A percentile compares a stretch with the other conserved stretches of the same genome.
Conservation (phyloP, 2,797 vertebrate species). For the Lithobates pipiens region DNA sequence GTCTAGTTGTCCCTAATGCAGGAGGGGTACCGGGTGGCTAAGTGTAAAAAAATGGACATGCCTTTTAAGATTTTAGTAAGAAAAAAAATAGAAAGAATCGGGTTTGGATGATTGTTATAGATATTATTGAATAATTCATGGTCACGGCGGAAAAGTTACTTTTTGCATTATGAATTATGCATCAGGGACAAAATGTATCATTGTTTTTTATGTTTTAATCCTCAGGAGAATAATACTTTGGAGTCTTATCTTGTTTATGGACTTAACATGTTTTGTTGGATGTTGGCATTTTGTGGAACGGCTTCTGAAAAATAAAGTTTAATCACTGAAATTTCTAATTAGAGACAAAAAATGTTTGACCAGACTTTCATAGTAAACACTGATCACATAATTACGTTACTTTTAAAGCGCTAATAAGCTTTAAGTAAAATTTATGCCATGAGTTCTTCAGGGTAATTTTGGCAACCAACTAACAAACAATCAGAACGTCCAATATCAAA, state of each 20-base stretch:
- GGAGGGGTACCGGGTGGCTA: not conserved
- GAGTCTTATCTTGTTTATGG: constrained; percentile 39
- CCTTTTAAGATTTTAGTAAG: not conserved
- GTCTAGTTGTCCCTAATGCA: not conserved
- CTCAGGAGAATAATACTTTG: constrained; percentile 50
- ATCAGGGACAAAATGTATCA: constrained; percentile 51
- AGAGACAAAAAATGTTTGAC: not conserved
- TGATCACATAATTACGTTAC: not conserved
- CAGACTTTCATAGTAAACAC: not conserved
- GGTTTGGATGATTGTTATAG: not conserved
- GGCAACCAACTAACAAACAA: not conserved
- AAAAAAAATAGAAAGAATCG: not conserved
- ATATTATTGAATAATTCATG: not conserved
- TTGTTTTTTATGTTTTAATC: constrained; percentile 46
- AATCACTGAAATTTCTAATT: not conserved
- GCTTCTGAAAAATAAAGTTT: constrained; percentile 39
- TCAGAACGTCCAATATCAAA: no score
- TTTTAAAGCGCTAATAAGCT: not conserved
- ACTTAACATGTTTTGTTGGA: constrained; percentile 25
- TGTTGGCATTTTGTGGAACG: constrained; percentile 42
- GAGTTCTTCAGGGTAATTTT: not conserved
- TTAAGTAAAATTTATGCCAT: not conserved
- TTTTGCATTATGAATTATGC: not conserved
- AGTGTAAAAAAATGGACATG: not conserved
- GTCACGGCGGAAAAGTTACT: not conserved